Evolutionary conservation across 2,113 vertebrate species (phyloP).

Genomic region (Poeciliopsis turrubarensis): DNA sequence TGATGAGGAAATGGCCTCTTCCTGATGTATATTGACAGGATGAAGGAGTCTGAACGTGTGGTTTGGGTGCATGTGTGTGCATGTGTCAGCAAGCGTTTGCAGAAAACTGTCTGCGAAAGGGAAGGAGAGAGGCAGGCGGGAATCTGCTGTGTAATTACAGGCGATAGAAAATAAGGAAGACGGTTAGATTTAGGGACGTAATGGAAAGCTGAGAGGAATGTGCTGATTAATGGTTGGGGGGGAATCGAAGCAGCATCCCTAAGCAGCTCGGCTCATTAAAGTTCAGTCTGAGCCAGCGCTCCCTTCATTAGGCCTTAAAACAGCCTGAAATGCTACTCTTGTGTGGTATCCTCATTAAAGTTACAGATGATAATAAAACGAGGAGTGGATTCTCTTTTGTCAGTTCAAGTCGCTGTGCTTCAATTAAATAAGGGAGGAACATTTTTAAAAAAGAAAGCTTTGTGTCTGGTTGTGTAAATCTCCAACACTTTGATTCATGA

Average conservation of each 20-base stretch:
- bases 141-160: slow-evolving; percentile 73
- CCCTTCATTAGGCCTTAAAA: slow-evolving; percentile 69
- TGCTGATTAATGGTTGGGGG: slow-evolving; percentile 65
- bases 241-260: slow-evolving; percentile 60
- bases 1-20: slow-evolving; percentile 60
- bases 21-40: slow-evolving; percentile 57
- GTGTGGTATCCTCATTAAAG: slow-evolving; percentile 71
- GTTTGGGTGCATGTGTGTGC: slow-evolving; percentile 29
- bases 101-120: slow-evolving; percentile 43
- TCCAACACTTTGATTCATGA: not conserved
- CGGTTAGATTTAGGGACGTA: slow-evolving; percentile 40
- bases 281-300: slow-evolving; percentile 52
- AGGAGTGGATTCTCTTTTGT: slow-evolving; percentile 48
- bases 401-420: slow-evolving; percentile 29
- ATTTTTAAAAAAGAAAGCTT: slow-evolving; percentile 7
- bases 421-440: slow-evolving; percentile 23
- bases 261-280: slow-evolving; percentile 64
- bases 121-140: not conserved
- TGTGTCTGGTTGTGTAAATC: slow-evolving; percentile 15
- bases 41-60: slow-evolving; percentile 45
- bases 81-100: slow-evolving; percentile 15
- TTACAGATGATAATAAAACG: slow-evolving; percentile 63
- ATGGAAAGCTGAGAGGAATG: slow-evolving; percentile 66
- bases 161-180: slow-evolving; percentile 44
- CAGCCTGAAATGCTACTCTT: slow-evolving; percentile 58